phyloP scores from a whole-genome alignment of 2,888 invertebrate genomes.

The Salticus scenicus region DNA sequence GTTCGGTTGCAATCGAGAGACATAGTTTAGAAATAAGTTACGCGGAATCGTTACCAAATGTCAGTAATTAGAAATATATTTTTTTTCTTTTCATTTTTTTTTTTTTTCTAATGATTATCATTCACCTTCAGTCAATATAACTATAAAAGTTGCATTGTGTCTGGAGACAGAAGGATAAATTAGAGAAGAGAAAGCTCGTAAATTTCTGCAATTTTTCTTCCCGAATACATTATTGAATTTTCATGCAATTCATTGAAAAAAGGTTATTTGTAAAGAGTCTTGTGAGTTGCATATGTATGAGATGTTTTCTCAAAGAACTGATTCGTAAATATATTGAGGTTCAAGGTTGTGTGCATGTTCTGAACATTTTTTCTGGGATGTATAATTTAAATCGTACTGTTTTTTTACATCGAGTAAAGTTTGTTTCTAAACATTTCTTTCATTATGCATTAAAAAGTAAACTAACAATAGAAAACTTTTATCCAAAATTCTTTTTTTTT shows the following conservation, averaged over 20 bases:
- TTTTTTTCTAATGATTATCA: neutral
- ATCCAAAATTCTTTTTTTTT: too few relatives aligned
- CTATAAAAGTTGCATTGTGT: neutral
- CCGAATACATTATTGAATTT: neutral
- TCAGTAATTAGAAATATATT: constrained; percentile 32
- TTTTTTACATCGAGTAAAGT: too few relatives aligned
- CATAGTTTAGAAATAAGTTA: constrained; percentile 43
- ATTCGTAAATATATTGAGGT: too few relatives aligned
- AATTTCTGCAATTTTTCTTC: neutral
- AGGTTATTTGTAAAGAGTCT: neutral
- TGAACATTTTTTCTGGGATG: too few relatives aligned
- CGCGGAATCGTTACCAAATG: constrained; percentile 33
- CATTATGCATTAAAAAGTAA: too few relatives aligned
- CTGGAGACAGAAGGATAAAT: neutral
- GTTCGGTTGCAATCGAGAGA: constrained; percentile 45
- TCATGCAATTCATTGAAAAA: neutral
- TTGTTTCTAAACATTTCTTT: too few relatives aligned
- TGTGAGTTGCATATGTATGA: too few relatives aligned
- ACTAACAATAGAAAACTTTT: too few relatives aligned
- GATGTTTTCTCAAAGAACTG: too few relatives aligned
- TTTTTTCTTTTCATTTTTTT: neutral
- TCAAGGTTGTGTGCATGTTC: too few relatives aligned
- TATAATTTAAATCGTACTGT: too few relatives aligned
- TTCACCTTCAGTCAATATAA: neutral
- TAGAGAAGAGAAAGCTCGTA: neutral